These are phyloP conservation scores for Eupsittula cactorum DNA, from an alignment of 2,113 vertebrate genomes.

Conservation along the genomic window DNA sequence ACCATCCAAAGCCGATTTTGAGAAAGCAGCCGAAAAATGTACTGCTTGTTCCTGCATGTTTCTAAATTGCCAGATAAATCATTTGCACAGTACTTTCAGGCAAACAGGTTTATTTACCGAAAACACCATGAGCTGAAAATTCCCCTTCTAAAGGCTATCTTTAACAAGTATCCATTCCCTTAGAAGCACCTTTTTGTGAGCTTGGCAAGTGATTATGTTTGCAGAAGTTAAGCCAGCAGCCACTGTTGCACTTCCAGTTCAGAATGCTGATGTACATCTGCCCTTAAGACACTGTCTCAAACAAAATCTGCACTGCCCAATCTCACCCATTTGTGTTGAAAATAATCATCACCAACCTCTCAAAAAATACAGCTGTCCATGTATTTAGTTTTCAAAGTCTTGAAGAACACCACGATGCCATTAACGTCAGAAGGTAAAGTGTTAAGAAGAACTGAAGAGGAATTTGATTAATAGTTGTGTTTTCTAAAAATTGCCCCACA, in stretches of 20 bases:
- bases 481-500: neutral
- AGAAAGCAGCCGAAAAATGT: neutral
- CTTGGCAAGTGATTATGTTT: neutral
- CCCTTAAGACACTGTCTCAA: neutral
- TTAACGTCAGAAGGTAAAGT: neutral
- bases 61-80: neutral
- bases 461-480: neutral
- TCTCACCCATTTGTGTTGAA: neutral
- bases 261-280: accelerated
- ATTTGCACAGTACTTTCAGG: neutral
- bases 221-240: neutral
- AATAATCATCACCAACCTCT: neutral
- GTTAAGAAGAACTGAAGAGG: neutral
- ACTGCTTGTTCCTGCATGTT: neutral
- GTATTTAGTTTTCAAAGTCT: neutral
- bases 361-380: neutral
- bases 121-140: neutral
- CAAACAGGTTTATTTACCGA: neutral
- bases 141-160: neutral
- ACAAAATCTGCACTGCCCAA: neutral
- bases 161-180: neutral
- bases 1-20: neutral
- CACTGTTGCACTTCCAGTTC: neutral
- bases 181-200: neutral
- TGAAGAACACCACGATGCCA: neutral